A percentile compares a stretch with the other conserved stretches of the same genome.
Evolutionary conservation across 2,888 invertebrate species (phyloP).

Genomic region (Axea sp.): DNA sequence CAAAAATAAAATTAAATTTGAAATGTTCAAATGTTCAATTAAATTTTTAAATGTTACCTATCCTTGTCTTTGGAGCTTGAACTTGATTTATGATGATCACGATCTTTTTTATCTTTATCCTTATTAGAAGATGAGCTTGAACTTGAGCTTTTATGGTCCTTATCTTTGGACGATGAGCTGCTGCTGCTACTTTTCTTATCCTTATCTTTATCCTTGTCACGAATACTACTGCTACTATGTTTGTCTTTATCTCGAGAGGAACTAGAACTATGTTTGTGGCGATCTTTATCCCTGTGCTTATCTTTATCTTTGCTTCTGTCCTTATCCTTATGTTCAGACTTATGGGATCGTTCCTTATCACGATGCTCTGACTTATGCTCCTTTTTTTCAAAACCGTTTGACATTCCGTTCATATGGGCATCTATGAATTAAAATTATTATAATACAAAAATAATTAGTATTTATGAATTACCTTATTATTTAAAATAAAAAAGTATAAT

Average conservation of each 20-base stretch:
- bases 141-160: constrained; percentile 74
- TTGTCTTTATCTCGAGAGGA: constrained; percentile 78
- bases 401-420: constrained; percentile 88
- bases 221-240: constrained; percentile 80
- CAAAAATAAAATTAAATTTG: no score
- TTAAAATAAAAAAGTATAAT: no score
- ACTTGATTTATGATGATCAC: constrained; percentile 77
- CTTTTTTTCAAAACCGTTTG: constrained; percentile 86
- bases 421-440: constrained; percentile 64
- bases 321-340: constrained; percentile 79
- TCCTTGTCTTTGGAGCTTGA: constrained; percentile 77
- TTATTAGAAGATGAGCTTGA: constrained; percentile 77
- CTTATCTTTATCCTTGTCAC: constrained; percentile 76
- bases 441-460: no score
- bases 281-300: constrained; percentile 85
- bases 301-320: constrained; percentile 84
- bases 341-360: constrained; percentile 79
- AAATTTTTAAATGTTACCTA: background rate
- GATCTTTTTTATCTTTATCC: constrained; percentile 80
- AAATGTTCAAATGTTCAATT: background rate
- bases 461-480: no score
- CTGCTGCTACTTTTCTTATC: constrained; percentile 82
- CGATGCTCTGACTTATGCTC: constrained; percentile 82
- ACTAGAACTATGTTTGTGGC: constrained; percentile 80
- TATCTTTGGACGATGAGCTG: constrained; percentile 79